Evolutionary conservation across 2,888 invertebrate genomes (phyloP).

Genomic region (Euzetes globulus): DNA sequence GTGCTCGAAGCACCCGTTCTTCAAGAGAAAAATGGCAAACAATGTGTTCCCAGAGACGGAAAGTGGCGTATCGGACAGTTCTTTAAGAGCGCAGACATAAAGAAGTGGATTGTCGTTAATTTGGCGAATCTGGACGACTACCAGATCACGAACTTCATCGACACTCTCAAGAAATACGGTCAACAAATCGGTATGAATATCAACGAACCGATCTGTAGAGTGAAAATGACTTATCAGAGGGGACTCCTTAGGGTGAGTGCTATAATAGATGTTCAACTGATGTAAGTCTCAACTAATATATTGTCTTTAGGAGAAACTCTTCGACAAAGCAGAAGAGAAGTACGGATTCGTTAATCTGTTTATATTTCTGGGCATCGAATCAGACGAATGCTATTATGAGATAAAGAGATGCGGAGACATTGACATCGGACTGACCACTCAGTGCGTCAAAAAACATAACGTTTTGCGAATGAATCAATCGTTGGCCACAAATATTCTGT

Average conservation of each 20-base stretch:
- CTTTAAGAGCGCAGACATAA: conserved; percentile 28
- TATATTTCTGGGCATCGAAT: conserved; percentile 28
- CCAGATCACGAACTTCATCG: conserved; percentile 14
- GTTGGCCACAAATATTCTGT: conserved; percentile 42
- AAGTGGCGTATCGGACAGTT: conserved; percentile 40
- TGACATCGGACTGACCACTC: conserved; percentile 34
- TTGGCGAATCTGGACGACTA: conserved; percentile 20
- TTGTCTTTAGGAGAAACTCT: conserved; percentile 21
- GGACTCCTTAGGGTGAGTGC: not conserved
- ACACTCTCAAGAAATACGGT: conserved; percentile 19
- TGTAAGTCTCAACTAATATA: not conserved
- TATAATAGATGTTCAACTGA: too few relatives aligned
- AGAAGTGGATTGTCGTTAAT: conserved; percentile 32
- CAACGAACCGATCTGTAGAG: conserved; percentile 22
- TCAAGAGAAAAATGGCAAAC: conserved; percentile 31
- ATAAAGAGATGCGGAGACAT: conserved; percentile 34
- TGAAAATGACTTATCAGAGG: conserved; percentile 3
- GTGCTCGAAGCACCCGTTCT: conserved; percentile 39
- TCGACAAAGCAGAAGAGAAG: conserved; percentile 14
- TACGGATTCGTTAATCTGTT: conserved; percentile 27
- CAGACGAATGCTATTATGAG: conserved; percentile 32
- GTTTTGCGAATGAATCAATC: conserved; percentile 30
- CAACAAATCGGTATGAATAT: conserved; percentile 29
- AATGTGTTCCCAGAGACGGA: conserved; percentile 38
- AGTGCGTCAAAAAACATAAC: conserved; percentile 29